These are phyloP conservation scores for Watersipora subatra DNA, from an alignment of 1,140 invertebrate species.

Conservation along the genomic window DNA sequence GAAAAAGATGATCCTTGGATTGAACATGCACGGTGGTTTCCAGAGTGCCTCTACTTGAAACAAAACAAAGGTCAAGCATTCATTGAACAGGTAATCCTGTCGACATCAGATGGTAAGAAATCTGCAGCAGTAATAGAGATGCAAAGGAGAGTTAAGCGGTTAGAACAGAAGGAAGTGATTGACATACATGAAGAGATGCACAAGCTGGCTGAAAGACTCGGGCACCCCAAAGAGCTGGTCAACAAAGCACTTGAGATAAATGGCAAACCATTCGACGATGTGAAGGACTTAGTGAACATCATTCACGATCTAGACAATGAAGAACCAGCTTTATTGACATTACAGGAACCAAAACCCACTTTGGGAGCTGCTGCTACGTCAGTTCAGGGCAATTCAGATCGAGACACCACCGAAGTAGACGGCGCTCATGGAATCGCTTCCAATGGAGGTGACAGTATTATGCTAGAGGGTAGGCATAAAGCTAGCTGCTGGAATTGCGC, in stretches of 20 bases:
- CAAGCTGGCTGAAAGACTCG: background rate
- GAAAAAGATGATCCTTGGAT: slow-evolving; percentile 18
- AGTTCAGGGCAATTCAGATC: no score
- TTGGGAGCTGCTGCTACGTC: background rate
- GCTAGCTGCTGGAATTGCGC: no score
- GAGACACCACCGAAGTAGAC: no score
- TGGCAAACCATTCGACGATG: background rate
- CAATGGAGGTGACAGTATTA: no score
- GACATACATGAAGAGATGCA: background rate
- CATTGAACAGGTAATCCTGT: slow-evolving; percentile 40
- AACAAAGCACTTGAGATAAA: background rate
- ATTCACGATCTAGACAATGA: background rate
- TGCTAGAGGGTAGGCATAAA: no score
- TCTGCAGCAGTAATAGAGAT: background rate
- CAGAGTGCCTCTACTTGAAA: slow-evolving; percentile 59
- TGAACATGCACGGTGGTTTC: slow-evolving; percentile 52
- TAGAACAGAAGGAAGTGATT: no score
- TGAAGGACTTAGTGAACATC: background rate
- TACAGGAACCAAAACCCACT: no score
- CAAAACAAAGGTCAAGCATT: slow-evolving; percentile 62
- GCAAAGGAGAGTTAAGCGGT: background rate
- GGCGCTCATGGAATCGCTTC: no score
- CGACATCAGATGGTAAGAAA: slow-evolving; percentile 12
- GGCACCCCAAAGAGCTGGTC: background rate
- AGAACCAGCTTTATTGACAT: background rate